These are phyloP conservation scores for Agrypnia vestita DNA, from an alignment of 1,140 invertebrate species.

Conservation along the genomic window DNA sequence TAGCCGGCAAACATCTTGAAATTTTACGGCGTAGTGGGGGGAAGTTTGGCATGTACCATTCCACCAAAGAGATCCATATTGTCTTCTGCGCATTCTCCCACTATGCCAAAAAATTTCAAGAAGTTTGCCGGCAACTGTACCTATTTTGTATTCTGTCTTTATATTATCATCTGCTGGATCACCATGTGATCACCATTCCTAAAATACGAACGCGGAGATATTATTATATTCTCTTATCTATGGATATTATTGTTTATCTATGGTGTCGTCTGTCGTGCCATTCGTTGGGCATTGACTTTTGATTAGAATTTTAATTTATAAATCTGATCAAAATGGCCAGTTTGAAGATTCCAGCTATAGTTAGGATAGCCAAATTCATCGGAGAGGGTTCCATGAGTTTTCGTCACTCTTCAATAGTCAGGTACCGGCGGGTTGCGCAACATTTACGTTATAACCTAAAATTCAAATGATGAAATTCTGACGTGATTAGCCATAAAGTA, in stretches of 20 bases:
- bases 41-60: too few species aligned
- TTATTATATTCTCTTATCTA: background rate
- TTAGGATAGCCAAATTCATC: background rate
- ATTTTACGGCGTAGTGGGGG: too few species aligned
- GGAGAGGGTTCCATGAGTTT: conserved; percentile 4
- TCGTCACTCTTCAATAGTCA: background rate
- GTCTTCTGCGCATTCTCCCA: too few species aligned
- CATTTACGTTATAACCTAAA: conserved; percentile 42
- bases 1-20: background rate
- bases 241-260: background rate
- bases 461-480: conserved; percentile 28
- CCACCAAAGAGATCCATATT: too few species aligned
- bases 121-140: too few species aligned
- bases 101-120: too few species aligned
- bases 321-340: conserved; percentile 18
- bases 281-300: too few species aligned
- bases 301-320: background rate
- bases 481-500: too few species aligned
- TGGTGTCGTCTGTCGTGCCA: too few species aligned
- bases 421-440: conserved; percentile 43
- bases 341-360: conserved; percentile 10
- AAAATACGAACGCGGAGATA: conserved; percentile 12
- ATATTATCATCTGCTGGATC: background rate
- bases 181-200: background rate
- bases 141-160: background rate